Base-by-base conservation (phyloP, 1,140 invertebrate genomes). In the Sinonovacula constricta region DNA sequence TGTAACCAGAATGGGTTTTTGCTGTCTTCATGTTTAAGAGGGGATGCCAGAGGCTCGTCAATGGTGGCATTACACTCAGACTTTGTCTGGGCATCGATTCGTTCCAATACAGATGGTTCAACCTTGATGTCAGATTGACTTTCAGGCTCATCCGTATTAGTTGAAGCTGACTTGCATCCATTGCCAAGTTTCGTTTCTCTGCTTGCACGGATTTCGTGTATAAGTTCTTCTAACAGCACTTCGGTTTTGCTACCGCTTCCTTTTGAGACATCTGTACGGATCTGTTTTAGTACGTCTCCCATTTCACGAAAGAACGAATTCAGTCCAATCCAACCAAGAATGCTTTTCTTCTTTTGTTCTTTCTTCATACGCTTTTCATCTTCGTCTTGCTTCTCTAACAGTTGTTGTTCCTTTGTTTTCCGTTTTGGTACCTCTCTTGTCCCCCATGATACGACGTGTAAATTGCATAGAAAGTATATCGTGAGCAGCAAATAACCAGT, bases 391-490 rank as follows among this genome's bases (percentile, higher is more conserved):
- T 83, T 76, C 56, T 82, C 80, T 51, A 62, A 70, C 39, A 67
- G 63, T 22, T 75, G 77, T 69, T 86, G 77, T 59, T 81, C 81
- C 69, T 83, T 86, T 68, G 79, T 82, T 66, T 82, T 87, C 14
- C 80, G 77, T 59, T 78, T 76, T 28, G 85, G 82, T 28, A 85
- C 75, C 75, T 98, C 97, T 70, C 97, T 92, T 0, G 97, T 99
- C 18, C 97, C 98, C 98, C 98, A 99, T 0, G 98, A 95, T 76
- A 99, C 98, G 57, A 98, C 95, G 88, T 99, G 99, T 74, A 99
- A 91, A 92, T 99, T 99, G 89, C 98, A 98, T 82, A 99, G 95
- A 10, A 97, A 99, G 90, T 99, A 99, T 34, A 99, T 94, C 89
- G 99, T 98, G 83, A 99, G 93, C 26, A 99, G 93, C 75, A 99